Percentiles rank a stretch among this genome's conserved stretches.
Evolutionary conservation across 2,888 invertebrate genomes (phyloP).

Genomic region (Lacanobia wlatinum): DNA sequence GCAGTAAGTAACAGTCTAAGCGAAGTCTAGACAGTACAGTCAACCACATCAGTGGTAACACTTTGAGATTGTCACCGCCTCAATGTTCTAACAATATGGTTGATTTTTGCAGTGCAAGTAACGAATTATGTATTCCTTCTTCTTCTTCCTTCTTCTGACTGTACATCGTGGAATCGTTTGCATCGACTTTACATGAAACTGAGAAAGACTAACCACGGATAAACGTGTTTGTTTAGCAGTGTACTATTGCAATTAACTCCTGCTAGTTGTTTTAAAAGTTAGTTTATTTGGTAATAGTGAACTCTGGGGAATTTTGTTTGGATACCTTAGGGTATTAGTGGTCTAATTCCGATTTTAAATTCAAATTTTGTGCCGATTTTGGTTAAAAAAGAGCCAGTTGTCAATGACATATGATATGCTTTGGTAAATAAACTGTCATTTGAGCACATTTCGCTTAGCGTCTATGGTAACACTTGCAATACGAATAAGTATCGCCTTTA

Average conservation of each 20-base stretch:
- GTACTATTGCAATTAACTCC: slow-evolving; percentile 12
- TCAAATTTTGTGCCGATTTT: neutral
- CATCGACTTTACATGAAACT: slow-evolving; percentile 39
- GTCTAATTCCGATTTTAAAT: neutral
- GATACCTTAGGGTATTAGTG: neutral
- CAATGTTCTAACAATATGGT: neutral
- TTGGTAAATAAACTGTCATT: too few species aligned
- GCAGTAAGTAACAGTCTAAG: slow-evolving; percentile 8
- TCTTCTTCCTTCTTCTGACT: too few species aligned
- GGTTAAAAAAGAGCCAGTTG: neutral
- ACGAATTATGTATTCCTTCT: too few species aligned
- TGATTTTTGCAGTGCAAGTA: neutral
- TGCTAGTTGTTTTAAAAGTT: neutral
- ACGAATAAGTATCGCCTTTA: neutral
- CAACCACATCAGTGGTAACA: neutral
- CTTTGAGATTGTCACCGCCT: neutral
- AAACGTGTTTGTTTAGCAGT: slow-evolving; percentile 21
- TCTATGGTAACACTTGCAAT: neutral
- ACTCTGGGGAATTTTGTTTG: neutral
- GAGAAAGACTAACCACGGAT: slow-evolving; percentile 5
- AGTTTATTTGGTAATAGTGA: neutral
- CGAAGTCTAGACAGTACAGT: slow-evolving; percentile 27
- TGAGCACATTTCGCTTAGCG: neutral
- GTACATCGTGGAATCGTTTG: slow-evolving; percentile 9
- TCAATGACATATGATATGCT: neutral